phyloP scores from a whole-genome alignment of 1,140 invertebrate genomes.

The Phocides pigmalion region DNA sequence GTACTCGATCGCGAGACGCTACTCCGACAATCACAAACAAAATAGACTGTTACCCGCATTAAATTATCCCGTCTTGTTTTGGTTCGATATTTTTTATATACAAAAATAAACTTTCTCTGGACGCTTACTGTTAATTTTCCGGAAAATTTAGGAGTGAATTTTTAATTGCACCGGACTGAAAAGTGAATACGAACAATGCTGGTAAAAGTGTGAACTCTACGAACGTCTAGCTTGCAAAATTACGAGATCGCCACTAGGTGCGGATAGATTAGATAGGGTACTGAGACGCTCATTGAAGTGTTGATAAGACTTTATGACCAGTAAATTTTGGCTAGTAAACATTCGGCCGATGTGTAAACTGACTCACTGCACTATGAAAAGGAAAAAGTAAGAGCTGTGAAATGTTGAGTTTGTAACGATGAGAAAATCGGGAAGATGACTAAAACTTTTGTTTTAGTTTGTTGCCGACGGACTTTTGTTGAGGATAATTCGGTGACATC shows the following conservation, averaged over 20 bases:
- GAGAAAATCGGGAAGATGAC: slow-evolving; percentile 66
- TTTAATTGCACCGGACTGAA: slow-evolving; percentile 51
- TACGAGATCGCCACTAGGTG: slow-evolving; percentile 64
- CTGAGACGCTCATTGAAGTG: slow-evolving; percentile 68
- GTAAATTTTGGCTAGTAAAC: slow-evolving; percentile 59
- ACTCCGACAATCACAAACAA: slow-evolving; percentile 66
- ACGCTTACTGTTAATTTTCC: slow-evolving; percentile 24
- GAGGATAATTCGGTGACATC: slow-evolving; percentile 62
- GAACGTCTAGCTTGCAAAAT: slow-evolving; percentile 49
- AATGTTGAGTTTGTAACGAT: slow-evolving; percentile 41
- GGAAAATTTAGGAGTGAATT: slow-evolving; percentile 43
- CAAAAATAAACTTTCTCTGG: slow-evolving; percentile 26
- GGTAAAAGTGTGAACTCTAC: slow-evolving; percentile 51
- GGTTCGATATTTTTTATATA: slow-evolving; percentile 23
- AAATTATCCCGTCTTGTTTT: slow-evolving; percentile 40
- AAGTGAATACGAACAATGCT: slow-evolving; percentile 50
- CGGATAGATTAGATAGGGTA: slow-evolving; percentile 71
- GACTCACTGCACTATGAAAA: slow-evolving; percentile 68
- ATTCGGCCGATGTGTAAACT: slow-evolving; percentile 51
- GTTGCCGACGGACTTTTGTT: slow-evolving; percentile 70
- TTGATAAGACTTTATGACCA: slow-evolving; percentile 73
- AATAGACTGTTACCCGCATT: slow-evolving; percentile 41
- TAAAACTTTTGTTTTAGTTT: slow-evolving; percentile 52
- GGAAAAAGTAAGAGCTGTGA: slow-evolving; percentile 69
- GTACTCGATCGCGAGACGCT: slow-evolving; percentile 65